phyloP scores from a whole-genome alignment of 2,797 vertebrate genomes.

The Graptemys geographica region DNA sequence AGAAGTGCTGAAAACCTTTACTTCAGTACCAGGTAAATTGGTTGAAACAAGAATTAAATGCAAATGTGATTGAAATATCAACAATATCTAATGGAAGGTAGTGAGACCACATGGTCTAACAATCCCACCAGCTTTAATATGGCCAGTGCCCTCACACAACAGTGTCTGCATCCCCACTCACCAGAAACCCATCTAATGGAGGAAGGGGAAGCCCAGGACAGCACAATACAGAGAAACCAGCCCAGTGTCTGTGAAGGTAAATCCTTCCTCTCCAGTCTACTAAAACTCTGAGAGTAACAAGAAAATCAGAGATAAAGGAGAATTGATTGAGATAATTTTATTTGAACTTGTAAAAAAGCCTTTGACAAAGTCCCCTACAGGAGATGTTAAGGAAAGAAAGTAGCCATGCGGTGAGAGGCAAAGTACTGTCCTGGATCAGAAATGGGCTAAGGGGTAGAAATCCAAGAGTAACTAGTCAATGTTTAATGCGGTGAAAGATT shows the following conservation, averaged over 20 bases:
- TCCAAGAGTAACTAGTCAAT: neutral
- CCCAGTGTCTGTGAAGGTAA: too few species aligned
- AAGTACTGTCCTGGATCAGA: neutral
- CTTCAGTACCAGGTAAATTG: neutral
- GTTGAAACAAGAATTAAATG: neutral
- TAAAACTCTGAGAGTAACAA: neutral
- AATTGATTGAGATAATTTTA: neutral
- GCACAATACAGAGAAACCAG: neutral
- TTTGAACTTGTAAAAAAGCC: neutral
- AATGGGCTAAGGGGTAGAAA: neutral
- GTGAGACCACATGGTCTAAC: neutral
- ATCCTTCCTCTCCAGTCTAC: neutral
- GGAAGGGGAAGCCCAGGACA: neutral
- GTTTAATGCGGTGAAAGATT: neutral
- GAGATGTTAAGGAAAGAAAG: neutral
- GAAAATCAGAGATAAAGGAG: neutral
- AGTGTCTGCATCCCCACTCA: neutral
- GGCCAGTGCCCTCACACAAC: neutral
- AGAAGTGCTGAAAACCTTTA: neutral
- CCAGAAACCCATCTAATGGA: neutral
- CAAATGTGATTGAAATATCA: neutral
- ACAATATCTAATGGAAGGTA: neutral
- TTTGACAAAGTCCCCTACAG: neutral
- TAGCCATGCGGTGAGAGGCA: neutral
- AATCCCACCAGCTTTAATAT: neutral